Conservation (phyloP, 2,888 invertebrate genomes). For the Theristus sp. region DNA sequence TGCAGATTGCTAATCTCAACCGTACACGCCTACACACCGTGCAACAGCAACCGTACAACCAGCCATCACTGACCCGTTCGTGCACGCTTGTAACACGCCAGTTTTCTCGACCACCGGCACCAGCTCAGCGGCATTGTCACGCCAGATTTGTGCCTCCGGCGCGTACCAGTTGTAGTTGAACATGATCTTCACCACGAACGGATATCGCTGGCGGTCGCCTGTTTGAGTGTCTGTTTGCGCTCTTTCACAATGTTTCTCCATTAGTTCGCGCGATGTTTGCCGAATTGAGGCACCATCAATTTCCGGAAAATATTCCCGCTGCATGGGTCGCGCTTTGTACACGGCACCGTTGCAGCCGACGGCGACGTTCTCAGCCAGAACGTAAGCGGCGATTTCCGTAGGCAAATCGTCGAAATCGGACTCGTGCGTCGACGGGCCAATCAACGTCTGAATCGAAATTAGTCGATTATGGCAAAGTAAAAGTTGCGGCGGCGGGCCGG, state of each 20-base stretch:
- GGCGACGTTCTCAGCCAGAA: constrained; percentile 50
- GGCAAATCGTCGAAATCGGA: neutral
- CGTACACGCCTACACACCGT: no score
- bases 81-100: no score
- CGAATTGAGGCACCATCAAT: neutral
- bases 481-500: no score
- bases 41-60: no score
- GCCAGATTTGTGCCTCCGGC: constrained; percentile 52
- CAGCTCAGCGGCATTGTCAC: constrained; percentile 60
- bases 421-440: no score
- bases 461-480: no score
- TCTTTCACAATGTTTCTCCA: no score
- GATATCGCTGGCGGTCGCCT: constrained; percentile 11
- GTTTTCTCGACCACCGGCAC: constrained; percentile 43
- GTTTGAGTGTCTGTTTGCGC: neutral
- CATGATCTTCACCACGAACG: constrained; percentile 67
- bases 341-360: constrained; percentile 65
- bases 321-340: constrained; percentile 41
- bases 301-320: neutral
- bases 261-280: neutral
- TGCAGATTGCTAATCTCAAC: no score
- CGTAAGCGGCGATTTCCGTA: constrained; percentile 29
- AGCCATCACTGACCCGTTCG: no score
- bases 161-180: constrained; percentile 72
- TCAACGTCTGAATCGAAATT: no score